Base-by-base conservation (phyloP, 2,888 invertebrate species). In the Tortricodes alternella region DNA sequence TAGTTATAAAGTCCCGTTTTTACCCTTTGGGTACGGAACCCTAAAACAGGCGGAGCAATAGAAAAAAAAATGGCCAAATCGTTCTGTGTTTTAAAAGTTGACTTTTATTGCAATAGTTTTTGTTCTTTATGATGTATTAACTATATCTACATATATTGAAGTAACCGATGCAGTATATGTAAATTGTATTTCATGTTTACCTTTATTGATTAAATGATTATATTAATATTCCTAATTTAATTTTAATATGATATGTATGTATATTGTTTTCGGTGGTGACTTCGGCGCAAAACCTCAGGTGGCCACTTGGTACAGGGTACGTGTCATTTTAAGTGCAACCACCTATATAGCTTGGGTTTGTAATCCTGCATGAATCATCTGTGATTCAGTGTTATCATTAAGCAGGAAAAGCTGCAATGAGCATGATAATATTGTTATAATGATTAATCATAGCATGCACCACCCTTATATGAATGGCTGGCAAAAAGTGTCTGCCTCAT, bases 261-360 rank as follows among this genome's bases (percentile, higher is more conserved):
- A 83, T 85, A 83, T 88, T 89, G 89, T 89, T 89, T 89, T 89
- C 89, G 89, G 89, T 90, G 89, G 85, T 79, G 89, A 75, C 76
- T 77, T 78, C 76, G 77, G 73, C 79, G 78, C 69, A 73, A 64
- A 78, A 84, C 77, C 84, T 79, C 93, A 96, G 96, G 96, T 96
- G 94, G 96, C 96, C 91, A 94, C 95, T 92, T 96, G 96, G 96
- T 96, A 94, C 94, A 94, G 96, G 96, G 96, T 96, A 96, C 93
- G 96, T 95, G 91, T 65, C 44, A 64, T 62, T 80, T 75, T 74
- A 75, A 72, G 68, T 66, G 68, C 70, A 70, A 71, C 64, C 66
- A 61, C 64, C 55, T 63, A 56, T 62, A 64, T 60, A 63, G 59
- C 38, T 53, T 53, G 56, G 62, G 56, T 41, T 60, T 62, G 55